Evolutionary conservation across 1,140 invertebrate genomes (phyloP), one percentile per base, ranked within the genome.

Genomic region (Bombus soroeensis): DNA sequence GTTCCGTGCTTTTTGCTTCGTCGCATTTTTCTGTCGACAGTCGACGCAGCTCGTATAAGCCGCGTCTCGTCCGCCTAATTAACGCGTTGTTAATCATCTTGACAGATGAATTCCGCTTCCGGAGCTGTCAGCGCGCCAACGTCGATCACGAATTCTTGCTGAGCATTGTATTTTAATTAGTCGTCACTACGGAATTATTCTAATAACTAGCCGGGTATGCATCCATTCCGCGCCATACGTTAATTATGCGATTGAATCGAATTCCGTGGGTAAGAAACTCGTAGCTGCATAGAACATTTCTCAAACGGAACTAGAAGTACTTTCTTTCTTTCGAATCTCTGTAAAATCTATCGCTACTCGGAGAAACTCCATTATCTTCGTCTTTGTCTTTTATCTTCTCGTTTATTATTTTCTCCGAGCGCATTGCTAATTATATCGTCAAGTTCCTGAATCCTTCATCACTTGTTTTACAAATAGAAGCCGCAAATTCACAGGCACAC

Each of bases 41-140:
- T 28, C 34, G 43, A 70, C 62, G 39, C 3, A 32, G 43, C 47
- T 34, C 18, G 76, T 32, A 39, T 18, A 9, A 15, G 13, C 57
- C 66, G n/a, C 22, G 66, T 78, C 66, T 39, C 37, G 75, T n/a
- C 32, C 68, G 83, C 78, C 79, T 81, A 85, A 85, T 85, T 85
- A 81, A 85, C 84, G 70, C 59, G 71, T 41, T 57, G 84, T 85
- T 85, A 68, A 85, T 85, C 84, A 85, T 85, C 47, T 41, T 75
- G 84, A 85, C 84, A 75, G 84, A 85, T 85, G 84, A 81, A 85
- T 85, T 85, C 84, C 84, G 84, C 59, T 85, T 85, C 84, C 84
- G 84, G 79, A 68, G 79, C 32, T 80, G 76, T 75, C 82, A 87
- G 66, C 84, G 86, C 57, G 66, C 76, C 75, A 64, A 37, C 47